A percentile compares a stretch with the other conserved stretches of the same genome.
Conservation (phyloP, 2,797 vertebrate species). For the Hydrocynus forskahlii region DNA sequence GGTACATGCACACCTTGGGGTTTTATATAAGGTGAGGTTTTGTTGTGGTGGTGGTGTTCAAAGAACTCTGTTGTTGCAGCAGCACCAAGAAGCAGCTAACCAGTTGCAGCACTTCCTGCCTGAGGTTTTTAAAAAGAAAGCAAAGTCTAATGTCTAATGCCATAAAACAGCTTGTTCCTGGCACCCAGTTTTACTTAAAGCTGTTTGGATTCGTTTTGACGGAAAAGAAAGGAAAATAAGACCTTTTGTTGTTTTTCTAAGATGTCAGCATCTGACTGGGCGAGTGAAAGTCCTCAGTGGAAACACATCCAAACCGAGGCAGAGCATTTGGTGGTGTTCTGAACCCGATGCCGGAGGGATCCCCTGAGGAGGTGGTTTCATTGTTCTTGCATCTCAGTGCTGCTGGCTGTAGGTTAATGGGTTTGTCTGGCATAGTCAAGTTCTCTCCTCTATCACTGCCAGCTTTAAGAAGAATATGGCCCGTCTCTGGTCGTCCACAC, state of each 20-base stretch:
- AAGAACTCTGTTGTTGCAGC: neutral
- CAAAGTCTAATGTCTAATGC: conserved; percentile 19
- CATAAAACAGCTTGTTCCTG: neutral
- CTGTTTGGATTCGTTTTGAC: neutral
- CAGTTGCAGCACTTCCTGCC: conserved; percentile 14
- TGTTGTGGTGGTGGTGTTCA: conserved; percentile 32
- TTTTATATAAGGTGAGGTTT: conserved; percentile 3
- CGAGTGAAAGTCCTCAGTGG: conserved; percentile 7
- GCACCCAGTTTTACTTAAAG: neutral
- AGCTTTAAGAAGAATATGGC: conserved; percentile 3
- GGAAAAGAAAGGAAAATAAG: conserved; percentile 6
- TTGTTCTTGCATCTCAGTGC: conserved; percentile 33
- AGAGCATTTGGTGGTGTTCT: conserved; percentile 25
- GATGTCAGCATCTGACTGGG: conserved; percentile 15
- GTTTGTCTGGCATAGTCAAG: conserved; percentile 27
- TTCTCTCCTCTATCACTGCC: conserved; percentile 12
- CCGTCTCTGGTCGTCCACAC: conserved; percentile 28
- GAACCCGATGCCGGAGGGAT: conserved; percentile 29
- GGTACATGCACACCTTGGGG: neutral
- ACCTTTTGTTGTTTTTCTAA: neutral
- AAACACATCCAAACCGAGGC: conserved; percentile 5
- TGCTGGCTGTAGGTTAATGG: conserved; percentile 46
- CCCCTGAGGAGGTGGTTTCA: conserved; percentile 30
- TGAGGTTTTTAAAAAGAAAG: conserved; percentile 21
- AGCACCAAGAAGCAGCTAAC: conserved; percentile 19